These are phyloP conservation scores for Narcine bancroftii DNA, from an alignment of 2,113 vertebrate species.

Conservation along the genomic window DNA sequence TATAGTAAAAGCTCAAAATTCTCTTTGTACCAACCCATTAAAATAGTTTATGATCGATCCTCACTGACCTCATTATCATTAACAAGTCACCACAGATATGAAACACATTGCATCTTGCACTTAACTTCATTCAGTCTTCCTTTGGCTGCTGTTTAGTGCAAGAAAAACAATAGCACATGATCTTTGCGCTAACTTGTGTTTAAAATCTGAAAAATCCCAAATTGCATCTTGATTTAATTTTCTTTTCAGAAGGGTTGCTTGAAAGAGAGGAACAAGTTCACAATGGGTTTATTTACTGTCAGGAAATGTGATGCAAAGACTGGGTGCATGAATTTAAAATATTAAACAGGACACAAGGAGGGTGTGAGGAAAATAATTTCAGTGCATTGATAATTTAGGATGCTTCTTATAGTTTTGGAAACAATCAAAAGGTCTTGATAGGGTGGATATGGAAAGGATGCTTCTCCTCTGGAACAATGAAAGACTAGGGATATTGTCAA, in stretches of 20 bases:
- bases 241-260: neutral
- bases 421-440: no score
- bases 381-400: no score
- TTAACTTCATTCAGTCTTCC: neutral
- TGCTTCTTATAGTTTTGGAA: no score
- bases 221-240: neutral
- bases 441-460: no score
- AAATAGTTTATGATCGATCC: neutral
- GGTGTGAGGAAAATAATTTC: no score
- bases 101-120: neutral
- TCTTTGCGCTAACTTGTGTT: neutral
- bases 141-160: neutral
- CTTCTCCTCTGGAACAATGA: no score
- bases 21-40: neutral
- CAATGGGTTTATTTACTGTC: no score
- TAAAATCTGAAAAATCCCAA: neutral
- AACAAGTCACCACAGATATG: neutral
- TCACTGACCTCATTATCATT: neutral
- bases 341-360: no score
- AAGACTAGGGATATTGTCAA: no score
- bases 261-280: no score
- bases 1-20: neutral
- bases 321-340: no score
- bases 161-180: neutral
- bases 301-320: no score